Conservation (phyloP, 2,888 invertebrate species). For the Crocallis elinguaria region DNA sequence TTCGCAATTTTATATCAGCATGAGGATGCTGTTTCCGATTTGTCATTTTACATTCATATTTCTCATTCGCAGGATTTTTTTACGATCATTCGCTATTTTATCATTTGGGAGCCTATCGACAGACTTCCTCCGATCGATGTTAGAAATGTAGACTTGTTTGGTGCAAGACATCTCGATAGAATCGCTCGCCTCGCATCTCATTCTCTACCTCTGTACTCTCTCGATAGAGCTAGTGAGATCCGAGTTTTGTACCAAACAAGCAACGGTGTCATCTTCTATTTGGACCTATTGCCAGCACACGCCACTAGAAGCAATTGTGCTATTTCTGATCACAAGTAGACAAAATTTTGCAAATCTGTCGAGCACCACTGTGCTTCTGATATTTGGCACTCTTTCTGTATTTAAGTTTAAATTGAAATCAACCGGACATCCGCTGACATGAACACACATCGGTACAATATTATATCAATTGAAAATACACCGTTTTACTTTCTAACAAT, state of each 20-base stretch:
- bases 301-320: conserved; percentile 63
- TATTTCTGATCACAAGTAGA: conserved; percentile 72
- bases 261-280: conserved; percentile 53
- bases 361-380: conserved; percentile 82
- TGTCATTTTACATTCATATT: conserved; percentile 46
- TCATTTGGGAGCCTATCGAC: conserved; percentile 80
- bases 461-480: conserved; percentile 43
- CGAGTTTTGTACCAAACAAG: conserved; percentile 49
- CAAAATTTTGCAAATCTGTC: conserved; percentile 76
- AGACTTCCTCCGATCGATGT: conserved; percentile 72
- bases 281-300: conserved; percentile 55
- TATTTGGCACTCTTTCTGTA: conserved; percentile 78
- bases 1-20: conserved; percentile 65
- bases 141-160: conserved; percentile 62
- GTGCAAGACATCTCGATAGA: conserved; percentile 45
- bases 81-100: conserved; percentile 73
- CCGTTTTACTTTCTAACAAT: conserved; percentile 49
- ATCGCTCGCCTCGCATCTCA: conserved; percentile 32
- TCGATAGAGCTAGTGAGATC: conserved; percentile 25
- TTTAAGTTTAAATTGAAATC: conserved; percentile 57
- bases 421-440: conserved; percentile 61
- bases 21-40: conserved; percentile 63
- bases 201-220: conserved; percentile 11
- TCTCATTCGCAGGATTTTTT: conserved; percentile 56
- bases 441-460: conserved; percentile 49